Base-by-base conservation (phyloP, 2,888 invertebrate species). In the Andrena minutula region DNA sequence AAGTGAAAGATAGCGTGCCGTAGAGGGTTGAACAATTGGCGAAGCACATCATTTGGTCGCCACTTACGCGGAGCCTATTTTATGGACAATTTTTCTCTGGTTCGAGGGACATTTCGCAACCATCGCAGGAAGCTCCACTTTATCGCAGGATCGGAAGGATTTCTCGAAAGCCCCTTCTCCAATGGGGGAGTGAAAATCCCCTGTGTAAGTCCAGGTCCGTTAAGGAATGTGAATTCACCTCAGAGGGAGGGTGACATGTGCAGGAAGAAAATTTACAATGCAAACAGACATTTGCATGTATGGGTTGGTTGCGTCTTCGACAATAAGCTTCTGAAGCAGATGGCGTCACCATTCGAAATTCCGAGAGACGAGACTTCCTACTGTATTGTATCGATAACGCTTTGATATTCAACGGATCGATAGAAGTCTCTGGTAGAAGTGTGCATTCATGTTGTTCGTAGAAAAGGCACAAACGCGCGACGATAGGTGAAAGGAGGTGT, bases 201-300 rank as follows among this genome's bases (percentile, higher is more conserved):
- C 20, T 12, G 30, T 32, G 41, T n/a, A 30, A 4, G 5, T 23
- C 20, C 56, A 28, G 8, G 12, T 16, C 20, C 70, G 3, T 30
- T 26, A 2, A 5, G 4, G 12, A 28, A 28, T 28, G 60, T 32
- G 49, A 51, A 51, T 60, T 35, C 51, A 60, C 2, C n/a, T 6
- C 4, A n/a, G 26, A 61, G 5, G 16, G 35, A 28, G 8, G 16
- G n/a, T n/a, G 23, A 51, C 66, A n/a, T 10, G 28, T 28, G 58
- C 60, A 5, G 20, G 32, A 3, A 12, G 32, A 41, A 41, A 53
- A 64, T 71, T 71, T 64, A 49, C 58, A 71, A 76, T 77, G 65
- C 70, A 65, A 77, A 71, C 47, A 23, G 26, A 32, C 56, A 58
- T 65, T 41, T 53, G 35, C 64, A 65, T 69, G 35, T 58, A 65